These are phyloP conservation scores for Peromyscus nudipes DNA, from an alignment of 2,797 vertebrate species.

Conservation along the genomic window DNA sequence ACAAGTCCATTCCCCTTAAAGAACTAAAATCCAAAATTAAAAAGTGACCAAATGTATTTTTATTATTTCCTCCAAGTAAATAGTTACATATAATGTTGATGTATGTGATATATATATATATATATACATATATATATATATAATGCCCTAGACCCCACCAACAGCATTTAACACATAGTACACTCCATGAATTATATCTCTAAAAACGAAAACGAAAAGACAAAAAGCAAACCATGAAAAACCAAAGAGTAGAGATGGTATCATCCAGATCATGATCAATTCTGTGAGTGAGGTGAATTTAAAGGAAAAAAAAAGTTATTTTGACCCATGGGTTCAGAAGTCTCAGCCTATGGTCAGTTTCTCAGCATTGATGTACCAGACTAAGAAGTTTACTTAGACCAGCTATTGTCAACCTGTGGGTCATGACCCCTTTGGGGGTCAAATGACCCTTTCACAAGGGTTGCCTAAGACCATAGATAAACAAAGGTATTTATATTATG, in stretches of 20 bases:
- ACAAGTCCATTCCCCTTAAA: not conserved
- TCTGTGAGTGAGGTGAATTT: not conserved
- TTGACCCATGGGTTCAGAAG: not conserved
- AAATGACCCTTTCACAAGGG: not conserved
- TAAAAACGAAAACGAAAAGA: not conserved
- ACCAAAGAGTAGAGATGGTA: not conserved
- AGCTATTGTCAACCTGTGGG: not conserved
- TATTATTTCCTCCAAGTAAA: not conserved
- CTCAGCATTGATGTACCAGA: not conserved
- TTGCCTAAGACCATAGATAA: not conserved
- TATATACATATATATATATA: not conserved
- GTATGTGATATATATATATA: too few relatives aligned
- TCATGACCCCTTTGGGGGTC: fast-evolving
- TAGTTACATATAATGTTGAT: not conserved
- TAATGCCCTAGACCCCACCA: too few relatives aligned
- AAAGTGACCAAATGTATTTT: not conserved
- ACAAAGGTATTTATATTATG: not conserved
- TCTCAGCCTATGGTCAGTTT: not conserved
- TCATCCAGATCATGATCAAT: not conserved
- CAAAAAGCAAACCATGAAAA: not conserved
- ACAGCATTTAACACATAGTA: not conserved
- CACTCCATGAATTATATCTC: not conserved
- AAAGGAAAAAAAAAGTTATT: not conserved
- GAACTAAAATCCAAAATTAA: not conserved
- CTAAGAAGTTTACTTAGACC: not conserved